Evolutionary conservation across 2,797 vertebrate genomes (phyloP), one percentile per base, ranked within the genome.

Genomic region (Rhinichthys osculus): DNA sequence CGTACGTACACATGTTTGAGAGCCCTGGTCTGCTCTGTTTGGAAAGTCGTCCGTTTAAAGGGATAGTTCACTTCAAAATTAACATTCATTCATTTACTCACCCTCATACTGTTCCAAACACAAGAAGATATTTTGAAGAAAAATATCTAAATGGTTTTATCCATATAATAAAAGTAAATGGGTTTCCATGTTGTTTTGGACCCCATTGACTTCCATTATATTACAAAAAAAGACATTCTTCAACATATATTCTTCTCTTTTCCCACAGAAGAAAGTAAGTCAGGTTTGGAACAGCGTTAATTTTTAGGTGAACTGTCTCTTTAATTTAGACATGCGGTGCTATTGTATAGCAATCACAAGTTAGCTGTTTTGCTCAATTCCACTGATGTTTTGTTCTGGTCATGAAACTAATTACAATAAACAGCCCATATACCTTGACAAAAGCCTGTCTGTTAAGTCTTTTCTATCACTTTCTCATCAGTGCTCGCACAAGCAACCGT

Each of bases 341-440:
- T 73, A n/a, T 83, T 87, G 76, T 72, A 72, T 38, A 38, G 66
- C 27, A 35, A 66, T 81, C 57, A 21, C 57, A 72, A 79, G 47
- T 77, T 82, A 38, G 74, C 9, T 67, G 85, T 86, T 77, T 71
- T 67, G 30, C 59, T 88, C 69, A 84, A 40, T 88, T 83, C 74
- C 54, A 67, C 44, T 70, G 54, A 86, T 85, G 50, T 77, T 66
- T 64, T 86, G 78, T 79, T 73, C 72, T 69, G 30, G 4, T 27
- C 19, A 7, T 52, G 50, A 64, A 59, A 54, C 76, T 82, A 71
- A 83, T 77, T 42, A 73, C 64, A 72, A 81, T 72, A 73, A 86
- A 62, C 83, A 81, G 40, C 73, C 27, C 81, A 62, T 84, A 80
- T 67, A 81, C 50, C 27, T 78, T 76, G 14, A 78, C 62, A 84